Base-by-base conservation (phyloP, 2,797 vertebrate species). In the Furcifer pardalis region DNA sequence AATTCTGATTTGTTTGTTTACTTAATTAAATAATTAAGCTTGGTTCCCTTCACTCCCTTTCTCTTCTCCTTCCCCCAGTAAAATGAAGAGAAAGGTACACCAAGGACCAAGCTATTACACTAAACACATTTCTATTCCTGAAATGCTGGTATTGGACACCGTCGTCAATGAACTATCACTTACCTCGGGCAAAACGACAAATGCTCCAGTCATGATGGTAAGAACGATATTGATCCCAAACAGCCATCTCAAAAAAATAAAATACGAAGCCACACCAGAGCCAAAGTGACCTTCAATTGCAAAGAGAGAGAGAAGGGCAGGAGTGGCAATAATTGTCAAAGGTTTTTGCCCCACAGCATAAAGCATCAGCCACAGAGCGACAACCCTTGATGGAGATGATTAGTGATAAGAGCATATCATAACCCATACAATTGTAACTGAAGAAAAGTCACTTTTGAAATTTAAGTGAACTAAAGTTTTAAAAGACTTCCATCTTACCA, bases 151-250 rank as follows among this genome's bases (percentile, higher is more conserved):
- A n/a, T n/a, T n/a, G n/a, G n/a, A n/a, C n/a, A n/a, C n/a, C n/a
- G n/a, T n/a, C n/a, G n/a, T n/a, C n/a, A n/a, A n/a, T n/a, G n/a
- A 59, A 80, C 27, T 7, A 35, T 75, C 52, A 77, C 96, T 96
- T 90, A 99, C 98, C 97, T 99, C 98, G 52, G 98, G 98, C n/a
- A 99, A 93, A 25, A 99, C 97, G 1, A 99, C 96, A 89, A 99
- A 99, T 4, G 98, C 98, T 91, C 98, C 97, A 0, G 98, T 99
- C 98, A 99, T 97, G 84, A 98, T 94, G 19, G 98, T 97, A 21
- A 99, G 97, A 89, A 98, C 97, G 10, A 99, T 97, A 92, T 99
- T 99, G 92, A 99, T 97, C 72, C 98, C 98, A 93, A 99, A 99
- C 21, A 99, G 90, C 98, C 98, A 99, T 84, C 98, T 97, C 84